Conservation (phyloP, 2,888 invertebrate species). For the Xanthia icteritia region DNA sequence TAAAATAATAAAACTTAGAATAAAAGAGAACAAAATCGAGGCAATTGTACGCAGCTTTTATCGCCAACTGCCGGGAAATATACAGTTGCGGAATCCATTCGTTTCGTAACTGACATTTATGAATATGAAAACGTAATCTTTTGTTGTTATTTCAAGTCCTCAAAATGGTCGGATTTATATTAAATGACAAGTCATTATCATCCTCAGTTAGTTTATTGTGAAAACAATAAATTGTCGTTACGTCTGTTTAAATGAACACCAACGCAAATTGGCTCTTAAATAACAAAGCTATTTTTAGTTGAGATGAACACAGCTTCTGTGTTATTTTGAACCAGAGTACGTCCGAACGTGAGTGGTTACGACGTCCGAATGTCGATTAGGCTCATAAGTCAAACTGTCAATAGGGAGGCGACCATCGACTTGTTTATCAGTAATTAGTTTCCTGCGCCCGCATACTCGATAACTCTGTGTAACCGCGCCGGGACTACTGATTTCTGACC, state of each 20-base stretch:
- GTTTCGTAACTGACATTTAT: constrained; percentile 74
- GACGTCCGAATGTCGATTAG: constrained; percentile 52
- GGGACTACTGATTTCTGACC: constrained; percentile 45
- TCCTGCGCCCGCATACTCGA: constrained; percentile 62
- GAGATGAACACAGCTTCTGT: constrained; percentile 36
- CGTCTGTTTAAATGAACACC: constrained; percentile 37
- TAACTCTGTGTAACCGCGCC: constrained; percentile 51
- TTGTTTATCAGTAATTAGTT: constrained; percentile 64
- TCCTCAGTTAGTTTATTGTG: constrained; percentile 45
- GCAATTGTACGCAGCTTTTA: constrained; percentile 74
- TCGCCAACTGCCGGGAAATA: constrained; percentile 67
- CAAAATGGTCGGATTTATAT: constrained; percentile 52
- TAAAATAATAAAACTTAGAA: constrained; percentile 78
- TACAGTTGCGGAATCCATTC: constrained; percentile 72
- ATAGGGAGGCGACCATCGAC: constrained; percentile 57
- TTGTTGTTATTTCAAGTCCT: constrained; percentile 62
- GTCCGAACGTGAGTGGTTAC: constrained; percentile 28
- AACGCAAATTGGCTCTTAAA: constrained; percentile 53
- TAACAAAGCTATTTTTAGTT: constrained; percentile 52
- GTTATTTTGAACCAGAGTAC: constrained; percentile 38
- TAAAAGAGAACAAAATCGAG: constrained; percentile 73
- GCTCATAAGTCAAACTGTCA: constrained; percentile 61
- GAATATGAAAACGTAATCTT: constrained; percentile 74
- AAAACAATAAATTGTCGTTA: constrained; percentile 44
- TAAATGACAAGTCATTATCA: constrained; percentile 56